Base-by-base conservation (phyloP, 1,140 invertebrate species). In the Drosophila athabasca region DNA sequence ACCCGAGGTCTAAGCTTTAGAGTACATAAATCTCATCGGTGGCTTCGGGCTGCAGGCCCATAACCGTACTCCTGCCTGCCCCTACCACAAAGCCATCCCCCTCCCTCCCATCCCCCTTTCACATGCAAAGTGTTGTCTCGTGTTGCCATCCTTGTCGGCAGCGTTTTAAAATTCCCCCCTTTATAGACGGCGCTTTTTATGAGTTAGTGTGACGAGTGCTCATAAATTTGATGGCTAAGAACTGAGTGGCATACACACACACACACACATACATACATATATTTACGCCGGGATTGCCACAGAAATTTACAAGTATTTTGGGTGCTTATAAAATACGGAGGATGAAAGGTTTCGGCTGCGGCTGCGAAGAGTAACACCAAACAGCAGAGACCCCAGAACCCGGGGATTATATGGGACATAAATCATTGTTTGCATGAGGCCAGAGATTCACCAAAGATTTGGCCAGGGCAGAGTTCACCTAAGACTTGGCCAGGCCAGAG, bases 151-250 rank as follows among this genome's bases (percentile, higher is more conserved):
- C 68, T 57, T 55, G 59, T 50, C 26, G 19, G 54, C 39, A 24
- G 43, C 59, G 24, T 74, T 76, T 76, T 76, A 62, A 81, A 69
- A 64, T 74, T 51, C 64, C 60, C 58, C 59, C 26, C 31, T 67
- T 68, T 66, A 54, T 74, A 65, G 66, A 57, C 19, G 62, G 57
- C 72, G 73, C 66, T 87, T 57, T 87, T 87, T 82, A 87, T 79
- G 78, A 87, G 82, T 82, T 88, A 83, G 79, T 83, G 80, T 78
- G 70, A 79, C 70, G 70, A 85, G 74, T 82, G 82, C 74, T 52
- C 82, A 87, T 87, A 85, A 85, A 85, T 87, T 87, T 81, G 83
- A 85, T 81, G 77, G 66, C 65, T 59, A 75, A 70, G 67, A 69
- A 67, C 69, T 62, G 69, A 65, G 81, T 75, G 52, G 69, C 72